phyloP scores from a whole-genome alignment of 1,140 invertebrate species.

The Chrysoperla carnea region DNA sequence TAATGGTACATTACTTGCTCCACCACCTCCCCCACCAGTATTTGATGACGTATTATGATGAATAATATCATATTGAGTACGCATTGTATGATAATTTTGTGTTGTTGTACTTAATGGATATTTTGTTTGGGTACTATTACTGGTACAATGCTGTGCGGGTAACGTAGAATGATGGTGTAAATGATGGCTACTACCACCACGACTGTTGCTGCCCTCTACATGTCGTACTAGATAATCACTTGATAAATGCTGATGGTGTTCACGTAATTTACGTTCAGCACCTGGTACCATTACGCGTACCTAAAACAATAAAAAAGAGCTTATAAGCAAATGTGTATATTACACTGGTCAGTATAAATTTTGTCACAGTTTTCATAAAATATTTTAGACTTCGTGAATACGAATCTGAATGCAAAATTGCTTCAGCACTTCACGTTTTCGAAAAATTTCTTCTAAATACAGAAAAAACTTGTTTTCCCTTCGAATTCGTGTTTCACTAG shows the following conservation, averaged over 20 bases:
- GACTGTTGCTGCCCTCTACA: not conserved
- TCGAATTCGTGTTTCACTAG: no score
- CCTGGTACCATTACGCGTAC: constrained; percentile 43
- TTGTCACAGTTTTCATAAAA: no score
- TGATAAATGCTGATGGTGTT: constrained; percentile 22
- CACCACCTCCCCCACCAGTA: no score
- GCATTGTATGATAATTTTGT: not conserved
- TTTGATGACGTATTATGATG: no score
- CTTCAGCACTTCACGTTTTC: no score
- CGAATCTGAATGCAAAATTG: no score
- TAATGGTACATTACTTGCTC: no score
- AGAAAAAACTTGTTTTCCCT: no score
- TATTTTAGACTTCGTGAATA: no score
- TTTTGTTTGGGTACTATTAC: not conserved
- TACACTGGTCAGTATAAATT: no score
- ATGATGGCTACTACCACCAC: constrained; percentile 5
- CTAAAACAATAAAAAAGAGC: constrained; percentile 11
- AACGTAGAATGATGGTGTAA: constrained; percentile 2
- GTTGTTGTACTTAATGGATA: not conserved
- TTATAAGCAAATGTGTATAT: no score
- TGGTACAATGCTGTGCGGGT: not conserved
- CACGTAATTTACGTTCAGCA: constrained; percentile 35
- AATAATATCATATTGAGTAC: not conserved
- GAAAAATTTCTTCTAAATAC: no score
- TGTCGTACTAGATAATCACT: constrained; percentile 17